These are phyloP conservation scores for Miltochrista miniata DNA, from an alignment of 2,888 invertebrate species.

Conservation along the genomic window DNA sequence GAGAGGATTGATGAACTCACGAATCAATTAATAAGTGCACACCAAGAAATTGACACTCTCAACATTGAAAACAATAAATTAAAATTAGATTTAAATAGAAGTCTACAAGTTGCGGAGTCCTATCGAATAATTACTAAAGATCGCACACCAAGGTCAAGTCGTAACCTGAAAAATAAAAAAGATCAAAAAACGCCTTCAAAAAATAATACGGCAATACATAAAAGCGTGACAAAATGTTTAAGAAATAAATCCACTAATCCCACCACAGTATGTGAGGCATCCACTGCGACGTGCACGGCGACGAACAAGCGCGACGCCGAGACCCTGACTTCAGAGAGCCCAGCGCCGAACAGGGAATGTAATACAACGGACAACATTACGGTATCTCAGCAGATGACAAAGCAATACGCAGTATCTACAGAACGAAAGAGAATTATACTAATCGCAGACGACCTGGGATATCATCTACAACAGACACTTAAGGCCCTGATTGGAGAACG, in stretches of 20 bases:
- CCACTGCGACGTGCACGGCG: too few species aligned
- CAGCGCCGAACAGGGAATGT: too few species aligned
- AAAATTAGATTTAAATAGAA: background rate
- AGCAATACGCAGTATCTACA: background rate
- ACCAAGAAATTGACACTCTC: background rate
- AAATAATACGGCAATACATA: too few species aligned
- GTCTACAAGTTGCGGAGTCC: background rate
- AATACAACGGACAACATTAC: too few species aligned
- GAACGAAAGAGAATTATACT: background rate
- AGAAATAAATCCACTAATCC: too few species aligned
- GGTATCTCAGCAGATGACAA: too few species aligned
- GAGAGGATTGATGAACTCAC: background rate
- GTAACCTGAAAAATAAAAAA: slow-evolving; percentile 8
- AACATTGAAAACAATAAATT: background rate
- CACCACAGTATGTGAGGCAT: too few species aligned
- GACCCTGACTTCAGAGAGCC: too few species aligned
- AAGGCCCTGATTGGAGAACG: background rate
- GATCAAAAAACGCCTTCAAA: too few species aligned
- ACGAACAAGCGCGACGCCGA: too few species aligned
- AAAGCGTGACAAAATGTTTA: too few species aligned
- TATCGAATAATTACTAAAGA: background rate
- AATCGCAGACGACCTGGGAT: slow-evolving; percentile 1
- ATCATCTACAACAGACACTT: background rate
- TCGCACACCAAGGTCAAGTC: too few species aligned
- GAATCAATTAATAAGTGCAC: background rate